phyloP scores from a whole-genome alignment of 2,113 vertebrate genomes.

The Lophius piscatorius region DNA sequence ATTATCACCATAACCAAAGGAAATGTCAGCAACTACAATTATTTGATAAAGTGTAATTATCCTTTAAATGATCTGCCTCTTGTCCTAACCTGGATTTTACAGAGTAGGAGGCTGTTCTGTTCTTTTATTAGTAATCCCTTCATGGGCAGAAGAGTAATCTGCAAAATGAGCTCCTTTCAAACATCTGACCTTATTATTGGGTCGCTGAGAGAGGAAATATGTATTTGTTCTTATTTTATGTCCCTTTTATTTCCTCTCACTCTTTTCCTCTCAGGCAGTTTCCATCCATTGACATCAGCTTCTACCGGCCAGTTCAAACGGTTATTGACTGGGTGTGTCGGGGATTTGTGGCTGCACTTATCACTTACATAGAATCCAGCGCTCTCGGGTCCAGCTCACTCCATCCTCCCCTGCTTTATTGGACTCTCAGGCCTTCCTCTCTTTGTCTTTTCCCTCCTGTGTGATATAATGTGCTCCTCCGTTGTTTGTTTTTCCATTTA shows the following conservation, averaged over 20 bases:
- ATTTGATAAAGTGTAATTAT: conserved; percentile 11
- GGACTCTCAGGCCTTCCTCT: conserved; percentile 30
- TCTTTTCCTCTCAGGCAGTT: conserved; percentile 37
- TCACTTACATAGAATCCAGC: conserved; percentile 63
- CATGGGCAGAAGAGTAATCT: too few relatives aligned
- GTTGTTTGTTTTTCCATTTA: conserved; percentile 19
- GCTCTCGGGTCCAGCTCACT: conserved; percentile 49
- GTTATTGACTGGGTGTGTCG: conserved; percentile 70
- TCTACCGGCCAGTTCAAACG: conserved; percentile 62
- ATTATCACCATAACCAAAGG: neutral
- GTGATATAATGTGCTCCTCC: conserved; percentile 21
- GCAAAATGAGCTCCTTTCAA: too few relatives aligned
- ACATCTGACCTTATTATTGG: conserved; percentile 4
- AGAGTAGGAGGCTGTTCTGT: too few relatives aligned
- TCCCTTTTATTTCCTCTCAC: conserved; percentile 2
- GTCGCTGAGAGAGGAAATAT: conserved; percentile 10
- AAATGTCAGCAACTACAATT: neutral
- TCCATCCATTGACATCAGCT: conserved; percentile 52
- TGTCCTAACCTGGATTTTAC: neutral
- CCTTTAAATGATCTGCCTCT: neutral
- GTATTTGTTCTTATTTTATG: conserved; percentile 17
- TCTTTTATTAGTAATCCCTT: too few relatives aligned
- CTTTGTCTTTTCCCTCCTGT: conserved; percentile 26
- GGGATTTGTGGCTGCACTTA: conserved; percentile 73
- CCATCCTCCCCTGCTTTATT: conserved; percentile 41